Evolutionary conservation across 2,797 vertebrate genomes (phyloP), one percentile per base, ranked within the genome.

Genomic region (Limosa lapponica): DNA sequence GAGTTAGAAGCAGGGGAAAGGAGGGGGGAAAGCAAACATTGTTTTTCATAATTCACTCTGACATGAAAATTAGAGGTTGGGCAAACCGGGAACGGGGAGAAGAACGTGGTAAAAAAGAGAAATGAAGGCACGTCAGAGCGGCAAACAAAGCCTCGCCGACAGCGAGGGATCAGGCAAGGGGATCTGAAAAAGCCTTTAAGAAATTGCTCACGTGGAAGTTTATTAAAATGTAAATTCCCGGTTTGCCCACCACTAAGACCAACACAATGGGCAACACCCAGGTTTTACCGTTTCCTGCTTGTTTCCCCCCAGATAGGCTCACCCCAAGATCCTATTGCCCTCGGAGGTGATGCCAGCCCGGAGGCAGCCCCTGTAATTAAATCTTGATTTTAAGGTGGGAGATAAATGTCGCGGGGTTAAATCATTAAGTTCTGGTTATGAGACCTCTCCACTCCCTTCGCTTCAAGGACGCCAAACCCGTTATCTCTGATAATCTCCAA

Each of bases 21-120:
- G 48, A 25, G 2, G 22, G n/a, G 12, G 32, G 7, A 23, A 8
- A 30, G 48, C 27, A 73, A 89, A 30, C 0, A 2, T 27, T n/a
- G 19, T 34, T 70, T 51, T 64, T 69, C 74, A 57, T 61, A 36
- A 70, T n/a, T 75, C 20, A 19, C 34, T 18, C 41, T 87, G 93
- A 94, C 88, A 49, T 15, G 90, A 89, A 95, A 96, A 96, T 87
- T 37, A 74, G 65, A 57, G 73, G 62, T 52, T 84, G 88, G 82
- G 73, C 8, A 41, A 80, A 84, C 27, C 2, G 0, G 49, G 82
- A 93, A 77, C 4, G 1, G 46, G 74, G 44, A 82, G 55, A 69
- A 39, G 74, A 66, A 46, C 1, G 3, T 17, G 27, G 23, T 30
- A 41, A 64, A 55, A 64, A 23, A 41, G 44, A 43, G 46, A 43